These are phyloP conservation scores for Bufo gargarizans DNA, from an alignment of 2,113 vertebrate genomes.

Conservation along the genomic window DNA sequence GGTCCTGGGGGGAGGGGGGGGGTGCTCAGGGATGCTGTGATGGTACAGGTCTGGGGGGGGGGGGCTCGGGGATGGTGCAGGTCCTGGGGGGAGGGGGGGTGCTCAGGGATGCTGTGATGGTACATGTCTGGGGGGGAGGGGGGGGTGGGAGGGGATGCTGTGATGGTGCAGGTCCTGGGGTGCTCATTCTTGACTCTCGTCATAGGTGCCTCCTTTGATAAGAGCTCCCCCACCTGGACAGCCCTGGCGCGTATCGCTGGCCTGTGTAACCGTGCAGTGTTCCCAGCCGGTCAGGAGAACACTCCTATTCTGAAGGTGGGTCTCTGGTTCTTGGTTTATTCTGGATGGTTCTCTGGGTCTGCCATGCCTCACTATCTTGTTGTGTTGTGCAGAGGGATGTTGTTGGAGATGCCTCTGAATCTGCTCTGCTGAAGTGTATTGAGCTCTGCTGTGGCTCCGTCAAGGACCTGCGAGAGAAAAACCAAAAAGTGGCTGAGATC, in stretches of 20 bases:
- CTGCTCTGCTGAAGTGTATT: conserved; percentile 80
- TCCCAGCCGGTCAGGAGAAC: conserved; percentile 80
- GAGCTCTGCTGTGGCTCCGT: conserved; percentile 81
- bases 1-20: too few species aligned
- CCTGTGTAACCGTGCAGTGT: conserved; percentile 81
- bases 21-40: not conserved
- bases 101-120: too few species aligned
- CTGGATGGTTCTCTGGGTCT: not conserved
- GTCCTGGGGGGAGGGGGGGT: too few species aligned
- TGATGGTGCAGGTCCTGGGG: not conserved
- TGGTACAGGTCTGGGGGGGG: too few species aligned
- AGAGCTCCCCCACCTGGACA: conserved; percentile 75
- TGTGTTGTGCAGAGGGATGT: conserved; percentile 71
- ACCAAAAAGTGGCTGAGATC: conserved; percentile 79
- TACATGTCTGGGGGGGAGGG: not conserved
- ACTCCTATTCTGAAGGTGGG: conserved; percentile 79
- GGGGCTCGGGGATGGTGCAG: too few species aligned
- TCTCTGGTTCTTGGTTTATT: not conserved
- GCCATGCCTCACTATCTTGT: not conserved
- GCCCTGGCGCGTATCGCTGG: conserved; percentile 78
- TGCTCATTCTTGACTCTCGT: not conserved
- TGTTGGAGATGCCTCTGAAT: conserved; percentile 79
- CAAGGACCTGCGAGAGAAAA: conserved; percentile 76
- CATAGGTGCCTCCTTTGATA: conserved; percentile 80
- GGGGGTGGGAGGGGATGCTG: too few species aligned